Base-by-base conservation (phyloP, 2,797 vertebrate genomes). In the Sebastes baramenuke region DNA sequence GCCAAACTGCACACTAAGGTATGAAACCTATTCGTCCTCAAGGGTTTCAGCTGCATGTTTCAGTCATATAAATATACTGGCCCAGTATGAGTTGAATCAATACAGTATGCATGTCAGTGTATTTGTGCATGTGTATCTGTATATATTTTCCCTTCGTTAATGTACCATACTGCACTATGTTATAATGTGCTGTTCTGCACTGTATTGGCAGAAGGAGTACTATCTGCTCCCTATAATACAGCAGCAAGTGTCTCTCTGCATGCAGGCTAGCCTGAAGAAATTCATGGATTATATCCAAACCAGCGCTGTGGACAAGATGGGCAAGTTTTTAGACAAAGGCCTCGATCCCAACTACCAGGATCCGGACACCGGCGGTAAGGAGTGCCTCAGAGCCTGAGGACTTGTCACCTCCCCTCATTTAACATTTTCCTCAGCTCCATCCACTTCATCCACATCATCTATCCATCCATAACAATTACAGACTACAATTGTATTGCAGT, bases 1-100 rank as follows among this genome's bases (percentile, higher is more conserved):
- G 97, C 97, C 84, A 98, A 98, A 90, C 92, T 98, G 78, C 97
- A 98, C 94, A 98, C 97, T 0, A 98, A 98, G 97, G 97, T 98
- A 91, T 81, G 22, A 42, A 49, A 36, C 16, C 7, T 12, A 11
- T 49, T 29, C 14, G 13, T 49, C 11, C 20, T 77, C 25, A 71
- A 69, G 20, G 20, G 25, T 24, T 55, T 79, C 22, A 49, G 36
- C 18, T 70, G 62, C 70, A 67, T 22, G 56, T 29, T 54, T 20
- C 32, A 36, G 5, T n/a, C 14, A 34, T 49, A 32, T 25, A 38
- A 52, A 67, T 54, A 11, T 13, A 2, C 24, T n/a, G 4, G 10
- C 8, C 42, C 36, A 59, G 5, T 49, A 3, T 14, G 7, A 81
- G 5, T 8, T 29, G 18, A 65, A 67, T 49, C 9, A 38, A 10